These are phyloP conservation scores for Platorchestia sp. DNA, from an alignment of 1,140 invertebrate species.

Conservation along the genomic window DNA sequence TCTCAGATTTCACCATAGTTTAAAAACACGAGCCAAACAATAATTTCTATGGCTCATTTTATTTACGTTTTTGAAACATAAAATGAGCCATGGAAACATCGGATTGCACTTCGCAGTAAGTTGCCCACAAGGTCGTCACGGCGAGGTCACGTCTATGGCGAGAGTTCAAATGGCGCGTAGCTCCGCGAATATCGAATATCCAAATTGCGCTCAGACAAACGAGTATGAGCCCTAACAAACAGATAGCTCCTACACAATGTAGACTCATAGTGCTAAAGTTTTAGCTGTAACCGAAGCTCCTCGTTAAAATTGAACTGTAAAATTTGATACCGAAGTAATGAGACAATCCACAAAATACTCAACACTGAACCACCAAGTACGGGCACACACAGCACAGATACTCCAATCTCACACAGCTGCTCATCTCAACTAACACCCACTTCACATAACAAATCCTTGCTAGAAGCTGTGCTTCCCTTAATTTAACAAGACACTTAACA, in stretches of 20 bases:
- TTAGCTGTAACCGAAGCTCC: neutral
- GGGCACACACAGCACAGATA: neutral
- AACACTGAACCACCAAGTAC: neutral
- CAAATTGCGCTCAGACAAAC: neutral
- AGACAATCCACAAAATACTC: neutral
- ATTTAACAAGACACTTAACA: neutral
- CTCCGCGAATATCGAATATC: neutral
- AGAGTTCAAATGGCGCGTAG: neutral
- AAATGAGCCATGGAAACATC: neutral
- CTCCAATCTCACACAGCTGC: neutral
- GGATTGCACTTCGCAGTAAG: neutral
- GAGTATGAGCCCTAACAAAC: neutral
- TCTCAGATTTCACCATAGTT: neutral
- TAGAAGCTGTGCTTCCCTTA: neutral
- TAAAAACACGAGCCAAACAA: too few species aligned
- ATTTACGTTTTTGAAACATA: too few species aligned
- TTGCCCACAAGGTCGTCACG: neutral
- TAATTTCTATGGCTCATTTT: too few species aligned
- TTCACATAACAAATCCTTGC: neutral
- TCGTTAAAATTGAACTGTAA: neutral
- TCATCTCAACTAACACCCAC: neutral
- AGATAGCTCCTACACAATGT: neutral
- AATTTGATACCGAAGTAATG: neutral
- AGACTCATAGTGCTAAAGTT: neutral
- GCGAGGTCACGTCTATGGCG: neutral